A percentile compares a stretch with the other conserved stretches of the same genome.
Evolutionary conservation across 2,888 invertebrate species (phyloP).

Genomic region (Hypomecis punctinalis): DNA sequence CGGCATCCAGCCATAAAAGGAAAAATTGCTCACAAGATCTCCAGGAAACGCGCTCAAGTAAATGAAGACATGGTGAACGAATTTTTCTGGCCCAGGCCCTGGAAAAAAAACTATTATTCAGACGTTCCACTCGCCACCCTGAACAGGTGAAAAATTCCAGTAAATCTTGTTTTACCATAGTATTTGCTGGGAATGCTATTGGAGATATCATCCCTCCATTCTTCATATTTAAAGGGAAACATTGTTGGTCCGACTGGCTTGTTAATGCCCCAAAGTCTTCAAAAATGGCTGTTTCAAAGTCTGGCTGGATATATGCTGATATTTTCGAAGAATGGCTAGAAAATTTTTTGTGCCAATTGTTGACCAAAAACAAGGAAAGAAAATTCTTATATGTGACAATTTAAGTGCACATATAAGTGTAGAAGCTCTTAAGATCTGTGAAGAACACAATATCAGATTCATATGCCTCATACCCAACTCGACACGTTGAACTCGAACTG

Average conservation of each 20-base stretch:
- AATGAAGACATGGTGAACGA: constrained; percentile 35
- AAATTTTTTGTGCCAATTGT: constrained; percentile 33
- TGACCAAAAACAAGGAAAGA: constrained; percentile 34
- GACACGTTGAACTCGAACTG: constrained; percentile 28
- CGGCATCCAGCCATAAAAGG: constrained; percentile 33
- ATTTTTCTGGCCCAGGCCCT: no score
- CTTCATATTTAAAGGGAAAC: constrained; percentile 33
- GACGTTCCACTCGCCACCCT: no score
- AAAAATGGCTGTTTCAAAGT: constrained; percentile 24
- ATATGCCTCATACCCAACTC: constrained; percentile 36
- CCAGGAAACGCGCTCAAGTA: constrained; percentile 32
- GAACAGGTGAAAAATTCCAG: no score
- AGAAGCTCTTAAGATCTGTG: constrained; percentile 33
- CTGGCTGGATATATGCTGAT: constrained; percentile 35
- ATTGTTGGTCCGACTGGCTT: constrained; percentile 33
- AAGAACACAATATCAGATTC: constrained; percentile 36
- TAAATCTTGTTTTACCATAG: constrained; percentile 27
- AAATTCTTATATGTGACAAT: constrained; percentile 38
- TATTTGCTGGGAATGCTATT: constrained; percentile 35
- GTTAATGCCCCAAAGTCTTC: constrained; percentile 26
- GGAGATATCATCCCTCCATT: constrained; percentile 33
- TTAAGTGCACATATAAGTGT: constrained; percentile 36
- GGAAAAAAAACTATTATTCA: no score
- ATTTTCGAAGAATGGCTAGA: constrained; percentile 40
- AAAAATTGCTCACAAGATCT: constrained; percentile 28